Conservation (phyloP, 2,888 invertebrate genomes). For the Cephus runcator region DNA sequence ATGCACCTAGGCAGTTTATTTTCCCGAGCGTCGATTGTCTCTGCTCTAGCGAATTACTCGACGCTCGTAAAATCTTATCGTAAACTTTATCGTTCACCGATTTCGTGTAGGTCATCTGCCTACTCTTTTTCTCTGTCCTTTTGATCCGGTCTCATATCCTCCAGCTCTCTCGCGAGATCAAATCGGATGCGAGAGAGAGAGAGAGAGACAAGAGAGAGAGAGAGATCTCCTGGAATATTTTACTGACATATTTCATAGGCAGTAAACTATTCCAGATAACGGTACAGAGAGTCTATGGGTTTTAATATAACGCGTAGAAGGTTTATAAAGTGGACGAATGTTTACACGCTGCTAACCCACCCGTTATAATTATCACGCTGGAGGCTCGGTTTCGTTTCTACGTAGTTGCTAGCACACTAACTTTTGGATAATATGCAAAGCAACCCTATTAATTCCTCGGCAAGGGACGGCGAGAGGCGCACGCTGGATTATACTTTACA, state of each 20-base stretch:
- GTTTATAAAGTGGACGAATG: conserved; percentile 14
- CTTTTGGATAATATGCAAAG: conserved; percentile 40
- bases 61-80: background rate
- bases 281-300: too few relatives aligned
- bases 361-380: conserved; percentile 50
- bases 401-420: conserved; percentile 16
- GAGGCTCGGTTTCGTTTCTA: conserved; percentile 36
- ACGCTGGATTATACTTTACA: conserved; percentile 1
- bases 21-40: background rate
- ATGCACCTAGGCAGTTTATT: background rate
- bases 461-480: conserved; percentile 2
- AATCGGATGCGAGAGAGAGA: too few relatives aligned
- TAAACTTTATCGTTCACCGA: background rate
- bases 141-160: background rate
- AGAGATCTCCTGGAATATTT: background rate
- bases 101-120: background rate
- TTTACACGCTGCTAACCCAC: conserved; percentile 18
- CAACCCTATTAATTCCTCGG: conserved; percentile 43
- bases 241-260: too few relatives aligned
- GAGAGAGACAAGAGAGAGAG: too few relatives aligned
- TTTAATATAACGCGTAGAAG: background rate
- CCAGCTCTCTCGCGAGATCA: background rate
- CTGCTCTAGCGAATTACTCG: background rate
- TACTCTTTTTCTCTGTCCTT: background rate
- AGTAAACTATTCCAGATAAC: too few relatives aligned